Evolutionary conservation across 2,888 invertebrate genomes (phyloP).

Genomic region (Rhodophaea formosa): DNA sequence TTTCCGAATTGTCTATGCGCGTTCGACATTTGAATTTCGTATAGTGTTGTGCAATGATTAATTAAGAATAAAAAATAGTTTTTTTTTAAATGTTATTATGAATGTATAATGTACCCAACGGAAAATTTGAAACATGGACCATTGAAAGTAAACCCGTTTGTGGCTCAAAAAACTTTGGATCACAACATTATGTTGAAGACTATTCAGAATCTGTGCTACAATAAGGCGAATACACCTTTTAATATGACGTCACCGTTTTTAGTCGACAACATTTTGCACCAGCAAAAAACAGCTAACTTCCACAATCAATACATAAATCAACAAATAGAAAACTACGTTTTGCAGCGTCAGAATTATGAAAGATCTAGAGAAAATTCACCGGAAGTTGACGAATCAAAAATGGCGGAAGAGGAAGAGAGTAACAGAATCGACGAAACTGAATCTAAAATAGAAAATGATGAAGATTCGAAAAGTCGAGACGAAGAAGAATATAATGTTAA

Average conservation of each 20-base stretch:
- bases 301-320: slow-evolving; percentile 80
- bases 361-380: slow-evolving; percentile 66
- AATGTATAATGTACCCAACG: slow-evolving; percentile 71
- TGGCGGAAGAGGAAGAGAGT: slow-evolving; percentile 51
- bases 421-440: slow-evolving; percentile 48
- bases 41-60: slow-evolving; percentile 24
- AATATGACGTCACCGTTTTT: slow-evolving; percentile 83
- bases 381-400: slow-evolving; percentile 58
- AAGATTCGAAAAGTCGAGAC: slow-evolving; percentile 62
- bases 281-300: slow-evolving; percentile 73
- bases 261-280: slow-evolving; percentile 83
- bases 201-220: slow-evolving; percentile 69
- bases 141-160: slow-evolving; percentile 62
- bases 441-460: slow-evolving; percentile 56
- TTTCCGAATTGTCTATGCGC: slow-evolving; percentile 14
- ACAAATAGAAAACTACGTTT: slow-evolving; percentile 67
- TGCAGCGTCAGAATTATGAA: slow-evolving; percentile 56
- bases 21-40: slow-evolving; percentile 10
- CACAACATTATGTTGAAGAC: slow-evolving; percentile 77
- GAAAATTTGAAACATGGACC: slow-evolving; percentile 69
- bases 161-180: slow-evolving; percentile 52
- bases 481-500: slow-evolving; percentile 60
- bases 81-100: slow-evolving; percentile 35
- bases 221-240: slow-evolving; percentile 58
- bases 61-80: slow-evolving; percentile 15